phyloP scores from a whole-genome alignment of 2,113 vertebrate genomes.

The Notarius lentiginosus region DNA sequence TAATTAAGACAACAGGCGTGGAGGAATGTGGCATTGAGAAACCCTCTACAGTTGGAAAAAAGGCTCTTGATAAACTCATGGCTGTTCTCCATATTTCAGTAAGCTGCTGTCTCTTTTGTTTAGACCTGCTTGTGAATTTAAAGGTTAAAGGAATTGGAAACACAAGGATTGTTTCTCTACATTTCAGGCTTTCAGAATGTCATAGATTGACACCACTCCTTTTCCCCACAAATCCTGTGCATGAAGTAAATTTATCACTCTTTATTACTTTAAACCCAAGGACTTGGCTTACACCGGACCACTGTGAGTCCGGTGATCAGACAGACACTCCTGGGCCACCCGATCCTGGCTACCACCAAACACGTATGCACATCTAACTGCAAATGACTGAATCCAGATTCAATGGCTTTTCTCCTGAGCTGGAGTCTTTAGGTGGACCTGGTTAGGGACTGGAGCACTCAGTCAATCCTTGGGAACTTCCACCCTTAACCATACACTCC shows the following conservation, averaged over 20 bases:
- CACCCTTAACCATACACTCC: slow-evolving; percentile 61
- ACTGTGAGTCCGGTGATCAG: background rate
- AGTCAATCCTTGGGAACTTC: slow-evolving; percentile 59
- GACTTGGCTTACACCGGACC: background rate
- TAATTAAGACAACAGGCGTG: background rate
- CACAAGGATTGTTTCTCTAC: background rate
- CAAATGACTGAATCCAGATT: slow-evolving; percentile 64
- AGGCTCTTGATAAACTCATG: background rate
- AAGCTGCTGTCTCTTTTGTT: background rate
- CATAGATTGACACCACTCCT: background rate
- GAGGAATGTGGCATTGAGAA: background rate
- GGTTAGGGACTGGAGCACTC: slow-evolving; percentile 36
- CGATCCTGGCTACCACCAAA: background rate
- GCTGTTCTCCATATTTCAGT: background rate
- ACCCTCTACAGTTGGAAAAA: background rate
- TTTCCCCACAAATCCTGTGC: background rate
- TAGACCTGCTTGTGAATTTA: background rate
- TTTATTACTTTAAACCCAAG: background rate
- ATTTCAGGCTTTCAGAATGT: background rate
- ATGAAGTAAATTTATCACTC: background rate
- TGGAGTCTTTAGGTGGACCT: slow-evolving; percentile 35
- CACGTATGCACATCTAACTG: background rate
- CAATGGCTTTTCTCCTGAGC: slow-evolving; percentile 50
- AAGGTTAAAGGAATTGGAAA: background rate
- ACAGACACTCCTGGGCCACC: slow-evolving; percentile 24